Conservation (phyloP, 2,113 vertebrate species). For the Petroica traversi region DNA sequence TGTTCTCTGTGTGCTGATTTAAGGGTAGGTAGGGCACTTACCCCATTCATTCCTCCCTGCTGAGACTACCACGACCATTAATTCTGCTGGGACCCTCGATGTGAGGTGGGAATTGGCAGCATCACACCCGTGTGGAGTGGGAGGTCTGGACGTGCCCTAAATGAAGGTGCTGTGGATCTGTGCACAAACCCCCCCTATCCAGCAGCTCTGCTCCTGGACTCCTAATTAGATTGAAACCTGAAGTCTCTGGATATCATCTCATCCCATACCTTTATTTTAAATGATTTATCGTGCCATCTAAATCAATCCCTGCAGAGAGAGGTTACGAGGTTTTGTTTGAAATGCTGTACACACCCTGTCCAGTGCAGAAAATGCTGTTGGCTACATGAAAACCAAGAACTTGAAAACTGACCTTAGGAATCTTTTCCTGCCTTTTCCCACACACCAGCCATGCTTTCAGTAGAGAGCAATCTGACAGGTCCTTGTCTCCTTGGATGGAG, state of each 20-base stretch:
- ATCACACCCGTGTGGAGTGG: neutral
- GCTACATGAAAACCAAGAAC: neutral
- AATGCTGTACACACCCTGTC: neutral
- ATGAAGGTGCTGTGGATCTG: neutral
- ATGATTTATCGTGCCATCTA: conserved; percentile 55
- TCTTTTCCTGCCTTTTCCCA: neutral
- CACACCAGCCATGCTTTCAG: neutral
- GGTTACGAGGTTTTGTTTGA: neutral
- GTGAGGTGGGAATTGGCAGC: neutral
- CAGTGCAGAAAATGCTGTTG: conserved; percentile 3
- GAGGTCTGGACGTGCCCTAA: neutral
- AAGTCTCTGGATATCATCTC: conserved; percentile 50
- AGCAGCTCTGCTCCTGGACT: neutral
- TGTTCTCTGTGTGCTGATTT: neutral
- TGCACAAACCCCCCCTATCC: neutral
- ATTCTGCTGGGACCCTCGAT: neutral
- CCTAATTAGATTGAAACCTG: conserved; percentile 47
- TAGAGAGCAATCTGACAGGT: neutral
- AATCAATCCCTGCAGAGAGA: conserved; percentile 1
- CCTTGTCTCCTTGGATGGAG: neutral
- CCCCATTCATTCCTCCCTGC: neutral
- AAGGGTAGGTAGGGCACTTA: neutral
- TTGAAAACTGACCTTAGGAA: neutral
- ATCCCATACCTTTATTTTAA: conserved; percentile 36
- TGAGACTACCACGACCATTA: neutral